Base-by-base conservation (phyloP, 2,797 vertebrate species). In the Hypotaenidia philippensis region DNA sequence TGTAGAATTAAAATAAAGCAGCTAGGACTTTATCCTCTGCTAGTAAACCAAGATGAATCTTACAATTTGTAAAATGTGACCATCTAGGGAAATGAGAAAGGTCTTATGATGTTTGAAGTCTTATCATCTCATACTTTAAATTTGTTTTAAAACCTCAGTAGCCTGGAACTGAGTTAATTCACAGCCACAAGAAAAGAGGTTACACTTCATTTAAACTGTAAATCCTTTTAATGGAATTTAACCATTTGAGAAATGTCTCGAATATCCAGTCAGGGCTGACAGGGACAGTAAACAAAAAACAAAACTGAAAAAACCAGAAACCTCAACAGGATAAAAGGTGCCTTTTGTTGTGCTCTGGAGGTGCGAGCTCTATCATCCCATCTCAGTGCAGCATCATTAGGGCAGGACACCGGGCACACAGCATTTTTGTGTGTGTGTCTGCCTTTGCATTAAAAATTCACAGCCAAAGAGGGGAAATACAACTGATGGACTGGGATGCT, bases 21-120 rank as follows among this genome's bases (percentile, higher is more conserved):
- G 3, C 26, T 44, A 83, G 53, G 50, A 91, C n/a, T 61, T 83
- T 92, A 84, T 79, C 57, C 9, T 86, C 26, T 74, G 38, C 31
- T 63, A 45, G 44, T 60, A 90, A 86, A 92, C 31, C 38, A 82
- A 94, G 68, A 93, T 32, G 34, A 93, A 96, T 76, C 29, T n/a
- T 68, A 44, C 61, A 49, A 76, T 88, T 84, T 65, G 32, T 57
- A 89, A 69, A 81, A 47, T 81, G 59, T 36, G 80, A 88, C 49
- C 40, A 65, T 85, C 27, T 57, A 74, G 56, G 34, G 63, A 94
- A 92, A 70, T 55, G 21, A 47, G 40, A 94, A 92, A 79, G 17
- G 29, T 45, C 40, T 93, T 83, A 49, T 4, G 5, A 92, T 60
- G 53, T 65, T 65, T 61, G 64, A 94, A 92, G 74, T 23, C 31